Evolutionary conservation across 2,888 invertebrate genomes (phyloP).

Genomic region (Torymus aiolomorphi): DNA sequence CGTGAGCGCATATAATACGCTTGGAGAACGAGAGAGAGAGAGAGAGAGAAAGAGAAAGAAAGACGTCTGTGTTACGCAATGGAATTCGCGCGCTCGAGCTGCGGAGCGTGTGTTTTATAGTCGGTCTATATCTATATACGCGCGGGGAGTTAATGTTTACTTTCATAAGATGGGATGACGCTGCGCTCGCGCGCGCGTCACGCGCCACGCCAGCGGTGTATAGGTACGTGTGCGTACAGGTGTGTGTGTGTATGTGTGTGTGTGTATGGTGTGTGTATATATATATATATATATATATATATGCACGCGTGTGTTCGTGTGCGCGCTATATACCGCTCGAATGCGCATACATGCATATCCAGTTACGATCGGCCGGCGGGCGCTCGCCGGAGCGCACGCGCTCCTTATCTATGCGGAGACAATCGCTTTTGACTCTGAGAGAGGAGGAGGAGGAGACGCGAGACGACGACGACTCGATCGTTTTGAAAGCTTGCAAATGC

Average conservation of each 20-base stretch:
- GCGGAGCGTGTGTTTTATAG: slow-evolving; percentile 41
- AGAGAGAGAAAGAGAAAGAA: slow-evolving; percentile 16
- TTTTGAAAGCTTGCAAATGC: slow-evolving; percentile 51
- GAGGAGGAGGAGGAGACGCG: slow-evolving; percentile 1
- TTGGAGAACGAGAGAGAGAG: slow-evolving; percentile 5
- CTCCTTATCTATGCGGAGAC: slow-evolving; percentile 47
- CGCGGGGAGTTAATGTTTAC: slow-evolving; percentile 49
- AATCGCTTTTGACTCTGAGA: slow-evolving; percentile 32
- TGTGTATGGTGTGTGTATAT: too few relatives aligned
- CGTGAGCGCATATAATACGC: too few relatives aligned
- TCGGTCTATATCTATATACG: slow-evolving; percentile 22
- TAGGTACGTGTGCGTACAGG: neutral
- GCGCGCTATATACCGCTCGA: slow-evolving; percentile 28
- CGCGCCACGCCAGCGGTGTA: too few relatives aligned
- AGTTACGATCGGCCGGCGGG: slow-evolving; percentile 45
- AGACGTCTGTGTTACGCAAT: slow-evolving; percentile 42
- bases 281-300: slow-evolving; percentile 23
- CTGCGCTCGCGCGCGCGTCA: neutral
- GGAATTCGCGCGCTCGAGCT: neutral
- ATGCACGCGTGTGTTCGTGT: neutral
- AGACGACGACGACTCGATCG: slow-evolving; percentile 20
- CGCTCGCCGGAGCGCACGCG: too few relatives aligned
- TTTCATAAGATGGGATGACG: slow-evolving; percentile 53
- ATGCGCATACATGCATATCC: slow-evolving; percentile 44
- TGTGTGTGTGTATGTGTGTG: neutral